These are phyloP conservation scores for Heliocidaris tuberculata DNA, from an alignment of 35 echinoderm and acorn worm genomes.

Conservation along the genomic window DNA sequence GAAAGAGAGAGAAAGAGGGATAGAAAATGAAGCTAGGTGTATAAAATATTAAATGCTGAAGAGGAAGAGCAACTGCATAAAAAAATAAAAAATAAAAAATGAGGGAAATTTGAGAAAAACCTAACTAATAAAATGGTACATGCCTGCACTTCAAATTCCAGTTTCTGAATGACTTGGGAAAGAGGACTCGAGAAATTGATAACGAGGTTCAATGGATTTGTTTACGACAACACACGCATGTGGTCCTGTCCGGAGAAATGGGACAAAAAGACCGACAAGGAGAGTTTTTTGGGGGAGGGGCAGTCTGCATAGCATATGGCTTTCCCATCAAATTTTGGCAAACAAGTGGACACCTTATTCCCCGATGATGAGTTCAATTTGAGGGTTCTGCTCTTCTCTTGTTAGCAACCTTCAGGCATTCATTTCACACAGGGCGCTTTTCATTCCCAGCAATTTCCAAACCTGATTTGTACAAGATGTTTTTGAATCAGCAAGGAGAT, in stretches of 20 bases:
- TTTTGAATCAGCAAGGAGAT: neutral
- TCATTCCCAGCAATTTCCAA: neutral
- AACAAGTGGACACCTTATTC: constrained; percentile 16
- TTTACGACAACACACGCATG: neutral
- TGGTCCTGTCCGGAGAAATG: neutral
- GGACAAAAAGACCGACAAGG: neutral
- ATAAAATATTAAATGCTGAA: neutral
- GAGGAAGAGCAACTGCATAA: neutral
- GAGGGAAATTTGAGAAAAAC: neutral
- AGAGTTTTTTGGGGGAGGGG: neutral
- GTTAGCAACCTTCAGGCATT: constrained; percentile 11
- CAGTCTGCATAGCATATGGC: neutral
- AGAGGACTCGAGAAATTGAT: constrained; percentile 2
- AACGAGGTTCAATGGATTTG: neutral
- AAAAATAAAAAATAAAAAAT: neutral
- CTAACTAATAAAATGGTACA: neutral
- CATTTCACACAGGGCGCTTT: neutral
- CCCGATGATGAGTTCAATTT: neutral
- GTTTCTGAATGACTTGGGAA: neutral
- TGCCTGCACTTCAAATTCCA: neutral
- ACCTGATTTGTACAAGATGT: constrained; percentile 1
- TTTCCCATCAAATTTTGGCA: neutral
- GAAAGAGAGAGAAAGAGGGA: neutral
- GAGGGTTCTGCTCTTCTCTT: neutral
- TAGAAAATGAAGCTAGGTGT: neutral